Base-by-base conservation (phyloP, 2,113 vertebrate genomes). In the Rhinichthys klamathensis region DNA sequence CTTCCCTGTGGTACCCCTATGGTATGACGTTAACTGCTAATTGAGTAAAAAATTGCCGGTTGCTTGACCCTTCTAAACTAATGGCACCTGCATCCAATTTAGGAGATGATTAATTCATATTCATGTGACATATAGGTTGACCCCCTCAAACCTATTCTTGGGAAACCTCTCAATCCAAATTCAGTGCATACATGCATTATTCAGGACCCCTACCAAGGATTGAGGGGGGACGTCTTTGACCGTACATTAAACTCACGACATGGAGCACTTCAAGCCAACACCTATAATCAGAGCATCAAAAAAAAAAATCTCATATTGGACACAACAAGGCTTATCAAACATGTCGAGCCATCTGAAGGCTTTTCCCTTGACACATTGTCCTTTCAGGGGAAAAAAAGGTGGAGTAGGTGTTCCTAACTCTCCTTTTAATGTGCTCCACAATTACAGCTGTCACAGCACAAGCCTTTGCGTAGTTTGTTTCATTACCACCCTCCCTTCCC, bases 381-480 rank as follows among this genome's bases (percentile, higher is more conserved):
- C 85, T 90, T 89, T 87, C 77, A 87, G 76, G 11, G 25, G 83
- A 51, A 70, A 82, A 79, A 56, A 83, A 80, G n/a, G 85, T 82
- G 79, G 77, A 84, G 84, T 49, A 46, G 63, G 65, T 73, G 80
- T 83, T 84, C 60, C 69, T 80, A 81, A 58, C 85, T 88, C 80
- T 88, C 75, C 86, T 87, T 90, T 90, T 89, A 91, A 92, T 91
- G 89, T 90, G 90, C 78, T 88, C 61, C 88, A 88, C 85, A 89
- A 91, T 91, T 90, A 90, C 82, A 84, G 86, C 91, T 90, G 91
- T 91, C 91, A 91, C 87, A 91, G 86, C 90, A 88, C 89, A 85
- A 88, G 86, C 80, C 85, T 70, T 75, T 41, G 51, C 44, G 72
- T 73, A 76, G 83, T 85, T 83, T 27, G 87, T 87, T 85, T 90